phyloP scores from a whole-genome alignment of 2,797 vertebrate genomes.

The Melanitta fusca region DNA sequence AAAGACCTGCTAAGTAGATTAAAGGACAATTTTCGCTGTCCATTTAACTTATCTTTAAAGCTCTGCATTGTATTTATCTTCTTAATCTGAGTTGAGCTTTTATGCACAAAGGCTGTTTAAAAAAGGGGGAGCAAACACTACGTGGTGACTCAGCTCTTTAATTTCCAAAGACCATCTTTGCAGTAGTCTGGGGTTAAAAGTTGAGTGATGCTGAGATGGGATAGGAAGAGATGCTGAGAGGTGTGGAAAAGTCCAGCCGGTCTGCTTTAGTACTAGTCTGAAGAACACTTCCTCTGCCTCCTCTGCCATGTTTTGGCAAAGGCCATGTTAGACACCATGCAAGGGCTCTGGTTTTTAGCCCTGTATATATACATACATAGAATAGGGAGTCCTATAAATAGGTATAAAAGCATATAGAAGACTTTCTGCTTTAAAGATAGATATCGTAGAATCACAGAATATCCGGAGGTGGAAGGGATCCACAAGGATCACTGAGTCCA shows the following conservation, averaged over 20 bases:
- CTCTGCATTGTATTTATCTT: slow-evolving; percentile 11
- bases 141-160: background rate
- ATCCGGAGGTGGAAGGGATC: too few relatives aligned
- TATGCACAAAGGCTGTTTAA: background rate
- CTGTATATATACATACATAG: background rate
- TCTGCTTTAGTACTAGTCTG: background rate
- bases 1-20: slow-evolving; percentile 36
- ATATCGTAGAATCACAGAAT: background rate
- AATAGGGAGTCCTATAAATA: background rate
- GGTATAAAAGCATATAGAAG: background rate
- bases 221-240: background rate
- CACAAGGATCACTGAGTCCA: too few relatives aligned
- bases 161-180: background rate
- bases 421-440: background rate
- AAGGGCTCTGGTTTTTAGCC: background rate
- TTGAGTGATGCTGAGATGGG: background rate
- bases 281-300: background rate
- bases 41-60: slow-evolving; percentile 37
- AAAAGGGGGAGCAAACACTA: background rate
- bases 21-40: slow-evolving; percentile 34
- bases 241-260: background rate
- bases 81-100: slow-evolving; percentile 24
- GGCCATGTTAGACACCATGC: background rate
- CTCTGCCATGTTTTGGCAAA: background rate
- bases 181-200: background rate